These are phyloP conservation scores for Brachynemurus nebulosus DNA, from an alignment of 2,888 invertebrate genomes.

Conservation along the genomic window DNA sequence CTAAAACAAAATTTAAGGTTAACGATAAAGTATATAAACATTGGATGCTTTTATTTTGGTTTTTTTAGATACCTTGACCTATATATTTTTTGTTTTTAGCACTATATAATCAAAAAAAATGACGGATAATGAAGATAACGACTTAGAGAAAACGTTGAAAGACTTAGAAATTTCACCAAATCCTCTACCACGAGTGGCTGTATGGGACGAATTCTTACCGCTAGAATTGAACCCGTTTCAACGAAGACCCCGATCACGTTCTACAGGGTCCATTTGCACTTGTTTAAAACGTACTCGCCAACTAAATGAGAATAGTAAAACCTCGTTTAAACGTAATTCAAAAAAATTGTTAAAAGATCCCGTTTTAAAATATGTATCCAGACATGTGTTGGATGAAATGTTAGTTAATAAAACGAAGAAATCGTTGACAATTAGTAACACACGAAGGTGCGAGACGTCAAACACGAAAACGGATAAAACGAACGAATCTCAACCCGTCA, in stretches of 20 bases:
- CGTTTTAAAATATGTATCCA: conserved; percentile 35
- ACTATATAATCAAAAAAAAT: conserved; percentile 23
- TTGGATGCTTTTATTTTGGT: too few species aligned
- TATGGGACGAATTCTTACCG: conserved; percentile 13
- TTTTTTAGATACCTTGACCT: conserved; percentile 2
- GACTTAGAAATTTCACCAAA: conserved; percentile 27
- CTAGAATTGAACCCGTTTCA: conserved; percentile 19
- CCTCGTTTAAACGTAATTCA: conserved; percentile 29
- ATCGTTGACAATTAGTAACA: neutral
- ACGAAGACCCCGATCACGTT: conserved; percentile 29
- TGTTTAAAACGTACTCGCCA: conserved; percentile 22
- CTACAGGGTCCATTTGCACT: conserved; percentile 25
- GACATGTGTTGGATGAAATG: conserved; percentile 17
- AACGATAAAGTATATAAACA: neutral
- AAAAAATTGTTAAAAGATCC: conserved; percentile 42
- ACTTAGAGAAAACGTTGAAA: conserved; percentile 26
- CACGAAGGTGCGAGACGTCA: conserved; percentile 6
- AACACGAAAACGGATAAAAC: conserved; percentile 11
- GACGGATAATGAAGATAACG: conserved; percentile 30
- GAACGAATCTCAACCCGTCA: conserved; percentile 11
- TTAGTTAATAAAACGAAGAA: conserved; percentile 17
- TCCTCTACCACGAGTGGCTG: conserved; percentile 10
- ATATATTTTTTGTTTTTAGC: conserved; percentile 3
- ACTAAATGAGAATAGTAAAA: conserved; percentile 27
- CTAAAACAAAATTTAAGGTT: conserved; percentile 1